Conservation (phyloP, 30 jellyfish, hydroid and myxozoan genomes). For the Pelagia noctiluca region DNA sequence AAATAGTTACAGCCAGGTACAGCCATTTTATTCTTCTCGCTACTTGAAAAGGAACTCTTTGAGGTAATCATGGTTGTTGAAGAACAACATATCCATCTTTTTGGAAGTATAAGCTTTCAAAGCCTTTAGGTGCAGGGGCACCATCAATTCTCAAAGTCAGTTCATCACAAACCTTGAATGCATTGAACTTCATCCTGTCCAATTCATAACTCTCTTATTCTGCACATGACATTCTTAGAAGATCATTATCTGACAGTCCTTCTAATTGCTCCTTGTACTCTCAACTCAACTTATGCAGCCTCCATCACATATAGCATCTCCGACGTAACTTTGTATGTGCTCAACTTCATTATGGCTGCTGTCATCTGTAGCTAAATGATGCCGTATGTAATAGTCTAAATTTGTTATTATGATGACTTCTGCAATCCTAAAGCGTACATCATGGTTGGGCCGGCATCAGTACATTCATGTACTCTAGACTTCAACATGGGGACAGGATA, state of each 20-base stretch:
- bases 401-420: constrained; percentile 34
- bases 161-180: constrained; percentile 42
- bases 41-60: neutral
- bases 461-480: constrained; percentile 56
- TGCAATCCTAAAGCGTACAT: constrained; percentile 62
- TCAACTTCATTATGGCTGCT: constrained; percentile 81
- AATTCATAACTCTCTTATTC: constrained; percentile 25
- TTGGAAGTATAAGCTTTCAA: constrained; percentile 24
- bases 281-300: constrained; percentile 17
- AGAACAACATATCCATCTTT: constrained; percentile 11
- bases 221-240: constrained; percentile 11
- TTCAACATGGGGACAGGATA: constrained; percentile 52
- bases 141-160: constrained; percentile 39
- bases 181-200: constrained; percentile 31
- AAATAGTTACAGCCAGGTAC: constrained; percentile 25
- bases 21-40: neutral
- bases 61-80: neutral
- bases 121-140: constrained; percentile 30
- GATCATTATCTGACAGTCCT: constrained; percentile 18
- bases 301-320: constrained; percentile 48
- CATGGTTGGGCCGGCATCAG: constrained; percentile 73
- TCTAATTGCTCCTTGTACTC: constrained; percentile 35
- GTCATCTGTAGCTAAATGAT: constrained; percentile 69
- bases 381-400: constrained; percentile 45
- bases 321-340: constrained; percentile 60